These are phyloP conservation scores for Eustalomyia histrio DNA, from an alignment of 2,888 invertebrate species.

Conservation along the genomic window DNA sequence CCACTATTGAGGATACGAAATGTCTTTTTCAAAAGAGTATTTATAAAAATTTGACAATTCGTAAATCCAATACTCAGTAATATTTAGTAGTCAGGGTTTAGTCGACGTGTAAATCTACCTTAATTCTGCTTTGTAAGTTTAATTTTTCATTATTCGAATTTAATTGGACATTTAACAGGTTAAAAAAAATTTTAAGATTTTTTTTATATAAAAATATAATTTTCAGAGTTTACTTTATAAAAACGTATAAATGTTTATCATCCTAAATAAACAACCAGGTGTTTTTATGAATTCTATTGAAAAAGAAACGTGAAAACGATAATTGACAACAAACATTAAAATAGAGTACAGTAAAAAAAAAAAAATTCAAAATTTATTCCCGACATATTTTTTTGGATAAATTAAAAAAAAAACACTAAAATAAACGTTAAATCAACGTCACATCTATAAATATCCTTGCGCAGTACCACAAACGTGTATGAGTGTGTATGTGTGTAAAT, in stretches of 20 bases:
- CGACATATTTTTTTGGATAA: constrained; percentile 10
- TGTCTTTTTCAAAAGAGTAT: too few species aligned
- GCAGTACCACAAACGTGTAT: constrained; percentile 17
- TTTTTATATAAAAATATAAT: too few species aligned
- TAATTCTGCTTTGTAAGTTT: too few species aligned
- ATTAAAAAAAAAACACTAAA: constrained; percentile 3
- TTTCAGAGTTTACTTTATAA: too few species aligned
- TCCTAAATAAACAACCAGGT: constrained; percentile 58
- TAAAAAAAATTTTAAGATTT: too few species aligned
- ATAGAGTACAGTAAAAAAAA: neutral
- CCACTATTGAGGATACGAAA: too few species aligned
- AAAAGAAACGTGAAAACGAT: constrained; percentile 34
- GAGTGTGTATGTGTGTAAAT: neutral
- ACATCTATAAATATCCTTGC: constrained; percentile 37
- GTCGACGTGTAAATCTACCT: too few species aligned
- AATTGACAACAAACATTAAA: constrained; percentile 33
- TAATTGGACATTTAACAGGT: too few species aligned
- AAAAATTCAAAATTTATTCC: neutral
- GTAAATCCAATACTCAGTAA: too few species aligned
- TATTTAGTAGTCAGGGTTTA: too few species aligned
- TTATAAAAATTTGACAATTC: too few species aligned
- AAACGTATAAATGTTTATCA: neutral
- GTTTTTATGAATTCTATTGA: constrained; percentile 30
- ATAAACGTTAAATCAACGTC: constrained; percentile 38
- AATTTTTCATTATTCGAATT: too few species aligned